phyloP scores from a whole-genome alignment of 2,113 vertebrate genomes.

The Clinocottus analis region DNA sequence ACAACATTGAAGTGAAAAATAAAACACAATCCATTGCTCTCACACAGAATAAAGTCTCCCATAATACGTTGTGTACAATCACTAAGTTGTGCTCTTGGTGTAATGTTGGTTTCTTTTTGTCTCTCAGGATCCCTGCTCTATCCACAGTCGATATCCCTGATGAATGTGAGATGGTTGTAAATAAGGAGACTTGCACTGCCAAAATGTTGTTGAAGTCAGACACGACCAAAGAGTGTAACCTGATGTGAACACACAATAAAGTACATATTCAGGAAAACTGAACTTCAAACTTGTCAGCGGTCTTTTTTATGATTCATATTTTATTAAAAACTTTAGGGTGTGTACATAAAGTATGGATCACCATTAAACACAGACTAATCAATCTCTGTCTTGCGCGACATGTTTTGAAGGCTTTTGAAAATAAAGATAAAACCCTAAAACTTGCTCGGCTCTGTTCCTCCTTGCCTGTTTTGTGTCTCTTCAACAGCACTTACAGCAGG shows the following conservation, averaged over 20 bases:
- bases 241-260: neutral
- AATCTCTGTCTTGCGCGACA: neutral
- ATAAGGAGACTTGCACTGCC: constrained; percentile 39
- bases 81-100: neutral
- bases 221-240: constrained; percentile 45
- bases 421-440: constrained; percentile 26
- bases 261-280: neutral
- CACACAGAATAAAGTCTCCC: neutral
- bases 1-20: neutral
- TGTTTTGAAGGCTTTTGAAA: constrained; percentile 4
- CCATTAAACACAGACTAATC: constrained; percentile 12
- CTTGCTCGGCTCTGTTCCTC: neutral
- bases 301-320: neutral
- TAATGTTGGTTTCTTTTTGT: neutral
- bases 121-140: constrained; percentile 22
- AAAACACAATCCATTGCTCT: neutral
- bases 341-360: too few relatives aligned
- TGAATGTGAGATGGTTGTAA: constrained; percentile 52
- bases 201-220: constrained; percentile 57
- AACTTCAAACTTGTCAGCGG: neutral
- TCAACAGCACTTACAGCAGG: constrained; percentile 4
- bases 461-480: constrained; percentile 10
- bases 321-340: neutral
- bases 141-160: neutral
- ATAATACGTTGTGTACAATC: neutral